Percentiles rank a stretch among this genome's conserved stretches.
phyloP scores from a whole-genome alignment of 2,797 vertebrate species.

The Parauchenoglanis ngamensis region DNA sequence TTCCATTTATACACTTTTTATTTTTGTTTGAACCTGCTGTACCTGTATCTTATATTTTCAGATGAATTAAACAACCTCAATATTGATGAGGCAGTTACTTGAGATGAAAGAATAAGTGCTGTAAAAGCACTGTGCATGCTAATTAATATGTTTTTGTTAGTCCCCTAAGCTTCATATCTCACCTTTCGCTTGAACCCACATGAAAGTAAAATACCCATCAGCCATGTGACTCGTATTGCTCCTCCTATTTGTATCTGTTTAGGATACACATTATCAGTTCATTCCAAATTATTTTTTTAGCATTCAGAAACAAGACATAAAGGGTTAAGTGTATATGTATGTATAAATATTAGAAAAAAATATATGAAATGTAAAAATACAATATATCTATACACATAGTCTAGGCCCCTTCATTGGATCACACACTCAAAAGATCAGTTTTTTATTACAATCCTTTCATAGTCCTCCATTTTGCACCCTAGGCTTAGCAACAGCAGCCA shows the following conservation, averaged over 20 bases:
- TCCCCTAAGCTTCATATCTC: background rate
- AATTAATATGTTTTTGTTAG: background rate
- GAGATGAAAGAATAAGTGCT: background rate
- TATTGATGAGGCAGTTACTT: background rate
- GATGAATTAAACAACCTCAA: background rate
- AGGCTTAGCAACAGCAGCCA: slow-evolving; percentile 28
- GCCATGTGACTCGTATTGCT: too few relatives aligned
- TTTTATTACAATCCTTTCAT: slow-evolving; percentile 7
- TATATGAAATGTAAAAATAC: too few relatives aligned
- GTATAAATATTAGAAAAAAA: too few relatives aligned
- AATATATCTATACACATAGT: too few relatives aligned
- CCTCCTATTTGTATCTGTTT: background rate
- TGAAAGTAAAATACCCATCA: too few relatives aligned
- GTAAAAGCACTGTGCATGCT: too few relatives aligned
- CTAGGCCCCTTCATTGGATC: slow-evolving; percentile 7
- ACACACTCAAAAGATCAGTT: background rate
- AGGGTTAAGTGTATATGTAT: too few relatives aligned
- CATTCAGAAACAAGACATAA: too few relatives aligned
- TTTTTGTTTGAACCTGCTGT: background rate
- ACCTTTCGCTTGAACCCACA: too few relatives aligned
- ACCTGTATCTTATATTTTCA: background rate
- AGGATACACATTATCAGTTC: too few relatives aligned
- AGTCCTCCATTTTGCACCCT: background rate
- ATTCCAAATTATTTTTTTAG: too few relatives aligned
- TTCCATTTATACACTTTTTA: background rate